Base-by-base conservation (phyloP, 2,113 vertebrate genomes). In the Pteronura brasiliensis region DNA sequence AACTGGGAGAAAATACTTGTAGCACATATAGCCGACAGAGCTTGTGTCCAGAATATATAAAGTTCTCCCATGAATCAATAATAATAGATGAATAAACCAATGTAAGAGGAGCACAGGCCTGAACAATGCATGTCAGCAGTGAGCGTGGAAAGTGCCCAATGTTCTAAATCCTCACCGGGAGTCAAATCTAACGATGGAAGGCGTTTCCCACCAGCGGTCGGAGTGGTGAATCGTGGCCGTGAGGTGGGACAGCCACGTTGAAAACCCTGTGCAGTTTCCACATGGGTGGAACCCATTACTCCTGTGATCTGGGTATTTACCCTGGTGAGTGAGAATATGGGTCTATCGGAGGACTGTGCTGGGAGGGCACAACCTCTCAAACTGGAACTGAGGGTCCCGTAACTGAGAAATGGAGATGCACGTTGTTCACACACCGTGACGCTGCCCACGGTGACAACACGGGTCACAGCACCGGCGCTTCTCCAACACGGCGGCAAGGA, bases 161-260 rank as follows among this genome's bases (percentile, higher is more conserved):
- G 15, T 4, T n/a, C 0, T 12, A 44, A 3, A 27, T 76, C 67
- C 36, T 49, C 31, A 4, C 7, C 7, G 76, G 88, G 82, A 17
- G 7, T 44, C 79, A 3, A 15, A 42, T 2, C 9, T 25, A 4
- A 12, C 6, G 1, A 1, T 7, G 21, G 42, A 11, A 17, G 1
- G 3, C 7, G 2, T 39, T 34, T 42, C 93, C 21, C n/a, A 2
- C 21, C 31, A 36, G 1, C 9, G 4, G 44, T 1, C 15, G 1
- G n/a, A 7, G 18, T 0, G 13, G 12, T 7, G 8, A 11, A 12
- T 2, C 6, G 10, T 4, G 11, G 55, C 44, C 3, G 17, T 1
- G 4, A 0, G 9, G 15, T 3, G 6, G 4, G 34, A 12, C 5
- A 20, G 49, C 59, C 15, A 1, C 39, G 31, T 4, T 23, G 21